phyloP scores from a whole-genome alignment of 2,888 invertebrate species.

The Stenchaetothrips biformis region DNA sequence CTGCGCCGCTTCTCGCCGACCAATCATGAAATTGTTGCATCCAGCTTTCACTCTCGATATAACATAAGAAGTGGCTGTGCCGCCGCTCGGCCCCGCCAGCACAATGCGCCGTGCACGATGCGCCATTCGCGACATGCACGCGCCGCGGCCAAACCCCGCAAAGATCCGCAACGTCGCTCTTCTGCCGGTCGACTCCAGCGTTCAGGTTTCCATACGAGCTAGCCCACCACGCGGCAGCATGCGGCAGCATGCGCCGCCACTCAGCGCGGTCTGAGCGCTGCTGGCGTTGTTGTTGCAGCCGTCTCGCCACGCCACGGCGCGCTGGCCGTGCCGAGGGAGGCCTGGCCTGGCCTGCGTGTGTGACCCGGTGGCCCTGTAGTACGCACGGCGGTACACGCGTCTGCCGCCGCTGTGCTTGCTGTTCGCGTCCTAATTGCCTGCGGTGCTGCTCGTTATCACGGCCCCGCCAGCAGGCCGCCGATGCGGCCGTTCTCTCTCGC shows the following conservation, averaged over 20 bases:
- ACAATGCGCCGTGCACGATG: neutral
- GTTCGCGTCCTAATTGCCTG: too few relatives aligned
- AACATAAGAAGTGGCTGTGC: constrained; percentile 9
- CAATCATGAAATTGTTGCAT: constrained; percentile 25
- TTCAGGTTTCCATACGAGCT: neutral
- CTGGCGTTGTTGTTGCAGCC: neutral
- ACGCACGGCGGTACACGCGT: too few relatives aligned
- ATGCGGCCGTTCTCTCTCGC: too few relatives aligned
- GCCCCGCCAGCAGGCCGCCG: too few relatives aligned
- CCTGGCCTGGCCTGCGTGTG: too few relatives aligned
- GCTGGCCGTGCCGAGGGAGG: too few relatives aligned
- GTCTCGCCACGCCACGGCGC: too few relatives aligned
- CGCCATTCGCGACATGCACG: neutral
- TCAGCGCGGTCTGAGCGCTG: neutral
- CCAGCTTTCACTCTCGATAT: constrained; percentile 24
- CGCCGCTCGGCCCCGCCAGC: neutral
- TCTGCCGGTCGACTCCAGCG: too few relatives aligned
- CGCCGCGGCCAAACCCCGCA: neutral
- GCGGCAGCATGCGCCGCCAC: neutral
- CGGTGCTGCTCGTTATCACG: too few relatives aligned
- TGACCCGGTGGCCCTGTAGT: too few relatives aligned
- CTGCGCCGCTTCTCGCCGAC: constrained; percentile 6
- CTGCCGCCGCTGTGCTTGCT: too few relatives aligned
- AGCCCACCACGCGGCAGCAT: neutral
- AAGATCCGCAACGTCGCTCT: too few relatives aligned